Evolutionary conservation across 2,113 vertebrate genomes (phyloP), one percentile per base, ranked within the genome.

Genomic region (Psilopsiagon aymara): DNA sequence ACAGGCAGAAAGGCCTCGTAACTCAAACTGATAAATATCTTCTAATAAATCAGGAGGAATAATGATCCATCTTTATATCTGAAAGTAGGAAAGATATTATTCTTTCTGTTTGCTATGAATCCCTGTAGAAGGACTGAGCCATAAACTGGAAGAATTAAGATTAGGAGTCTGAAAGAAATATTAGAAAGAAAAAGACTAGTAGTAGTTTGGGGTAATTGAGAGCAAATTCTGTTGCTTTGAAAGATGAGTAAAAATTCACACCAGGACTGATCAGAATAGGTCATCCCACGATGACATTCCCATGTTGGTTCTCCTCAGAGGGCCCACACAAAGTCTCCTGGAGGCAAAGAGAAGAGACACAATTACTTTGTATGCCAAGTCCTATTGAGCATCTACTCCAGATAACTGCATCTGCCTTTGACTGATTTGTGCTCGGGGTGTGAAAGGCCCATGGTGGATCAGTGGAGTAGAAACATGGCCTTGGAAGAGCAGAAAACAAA

Each of bases 21-120:
- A 94, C 33, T 67, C 96, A 97, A 82, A 96, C 96, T 95, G 96
- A 95, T 93, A 86, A 95, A 96, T 97, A 97, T 91, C 88, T 97
- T 95, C 5, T 66, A 97, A 82, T 37, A 4, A n/a, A 90, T 94
- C 84, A 35, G 20, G 13, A 81, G 77, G 77, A 96, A 95, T 97
- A 95, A 96, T 96, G 74, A 94, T 91, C 66, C 70, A 92, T 96
- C 88, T 92, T 87, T 95, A 94, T 95, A 91, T 92, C 35, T 52
- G 20, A 71, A 37, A 80, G 79, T 44, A 37, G 69, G 69, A 80
- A 80, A 81, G 64, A 91, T 33, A 62, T 51, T 93, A 88, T 69
- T 95, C 79, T 90, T 78, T 63, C 49, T 86, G 7, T 92, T 89
- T 91, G 62, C 57, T 77, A 0, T 62, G 81, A 92, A 82, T 89